These are phyloP conservation scores for Octopus bimaculoides DNA, from an alignment of 1,140 invertebrate genomes.

Conservation along the genomic window DNA sequence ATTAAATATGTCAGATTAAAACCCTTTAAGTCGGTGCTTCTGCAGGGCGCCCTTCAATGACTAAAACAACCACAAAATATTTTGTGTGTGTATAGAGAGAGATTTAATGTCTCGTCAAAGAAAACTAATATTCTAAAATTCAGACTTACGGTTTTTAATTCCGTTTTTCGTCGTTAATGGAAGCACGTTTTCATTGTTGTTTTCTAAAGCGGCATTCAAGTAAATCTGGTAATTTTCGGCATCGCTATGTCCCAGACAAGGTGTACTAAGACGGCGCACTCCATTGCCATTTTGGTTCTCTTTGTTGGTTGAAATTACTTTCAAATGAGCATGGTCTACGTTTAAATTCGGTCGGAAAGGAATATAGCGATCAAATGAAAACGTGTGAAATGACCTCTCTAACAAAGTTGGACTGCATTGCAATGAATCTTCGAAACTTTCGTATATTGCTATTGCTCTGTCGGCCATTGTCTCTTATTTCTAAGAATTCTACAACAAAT, in stretches of 20 bases:
- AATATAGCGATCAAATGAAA: conserved; percentile 4
- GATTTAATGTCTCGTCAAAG: too few species aligned
- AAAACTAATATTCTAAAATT: too few species aligned
- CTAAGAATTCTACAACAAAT: too few species aligned
- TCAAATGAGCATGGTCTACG: conserved; percentile 3
- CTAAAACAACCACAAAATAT: too few species aligned
- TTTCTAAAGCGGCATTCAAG: neutral
- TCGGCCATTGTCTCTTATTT: too few species aligned
- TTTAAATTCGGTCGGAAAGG: neutral
- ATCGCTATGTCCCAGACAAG: neutral
- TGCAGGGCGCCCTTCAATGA: too few species aligned
- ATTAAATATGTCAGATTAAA: too few species aligned
- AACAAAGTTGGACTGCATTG: neutral
- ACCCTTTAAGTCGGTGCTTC: too few species aligned
- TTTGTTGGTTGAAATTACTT: neutral
- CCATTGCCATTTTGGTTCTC: neutral
- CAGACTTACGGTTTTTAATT: too few species aligned
- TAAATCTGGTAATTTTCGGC: neutral
- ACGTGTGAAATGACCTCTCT: neutral
- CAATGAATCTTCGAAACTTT: too few species aligned
- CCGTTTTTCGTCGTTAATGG: neutral
- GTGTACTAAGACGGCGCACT: neutral
- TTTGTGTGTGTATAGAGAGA: too few species aligned
- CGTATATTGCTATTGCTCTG: too few species aligned
- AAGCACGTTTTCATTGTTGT: neutral